Evolutionary conservation across 2,113 vertebrate genomes (phyloP).

Genomic region (Mixornis gularis): DNA sequence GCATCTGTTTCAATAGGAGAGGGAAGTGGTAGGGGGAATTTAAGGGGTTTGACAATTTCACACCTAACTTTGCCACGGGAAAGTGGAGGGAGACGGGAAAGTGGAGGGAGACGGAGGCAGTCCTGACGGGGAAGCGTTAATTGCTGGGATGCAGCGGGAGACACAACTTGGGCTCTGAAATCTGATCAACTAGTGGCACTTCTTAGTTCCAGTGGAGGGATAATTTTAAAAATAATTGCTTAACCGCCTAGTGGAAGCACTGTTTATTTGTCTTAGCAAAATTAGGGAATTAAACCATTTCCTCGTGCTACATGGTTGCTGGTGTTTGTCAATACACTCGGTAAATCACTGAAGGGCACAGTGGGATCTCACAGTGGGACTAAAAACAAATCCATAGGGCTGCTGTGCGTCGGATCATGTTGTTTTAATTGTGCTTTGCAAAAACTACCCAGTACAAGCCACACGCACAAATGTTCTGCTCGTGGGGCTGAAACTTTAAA

Average conservation of each 20-base stretch:
- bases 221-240: background rate
- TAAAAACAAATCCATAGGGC: background rate
- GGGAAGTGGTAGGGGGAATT: background rate
- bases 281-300: background rate
- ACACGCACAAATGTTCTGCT: background rate
- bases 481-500: background rate
- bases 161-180: background rate
- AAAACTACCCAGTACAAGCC: background rate
- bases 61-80: background rate
- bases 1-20: background rate
- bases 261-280: background rate
- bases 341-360: background rate
- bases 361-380: background rate
- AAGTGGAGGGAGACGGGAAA: background rate
- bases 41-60: background rate
- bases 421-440: background rate
- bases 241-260: background rate
- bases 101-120: background rate
- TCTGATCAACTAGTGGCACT: slow-evolving; percentile 23
- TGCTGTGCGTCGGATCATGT: background rate
- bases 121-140: background rate
- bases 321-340: background rate
- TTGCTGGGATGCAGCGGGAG: background rate
- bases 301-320: background rate
- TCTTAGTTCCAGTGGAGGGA: background rate